phyloP scores from a whole-genome alignment of 2,797 vertebrate genomes.

The Pantherophis vulpinus region DNA sequence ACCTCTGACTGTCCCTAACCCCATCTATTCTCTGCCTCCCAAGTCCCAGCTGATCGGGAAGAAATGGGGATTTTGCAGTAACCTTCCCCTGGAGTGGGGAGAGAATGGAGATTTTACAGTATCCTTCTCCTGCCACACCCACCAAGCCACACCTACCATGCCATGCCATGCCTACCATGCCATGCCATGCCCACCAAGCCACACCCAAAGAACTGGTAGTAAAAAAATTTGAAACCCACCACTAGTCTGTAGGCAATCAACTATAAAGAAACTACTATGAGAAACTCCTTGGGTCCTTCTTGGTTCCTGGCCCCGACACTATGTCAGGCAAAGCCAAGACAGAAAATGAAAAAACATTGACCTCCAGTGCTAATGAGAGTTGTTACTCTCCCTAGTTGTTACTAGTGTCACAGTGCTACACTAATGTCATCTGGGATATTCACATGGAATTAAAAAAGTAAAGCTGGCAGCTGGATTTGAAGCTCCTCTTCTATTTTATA shows the following conservation, averaged over 20 bases:
- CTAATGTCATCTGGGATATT: background rate
- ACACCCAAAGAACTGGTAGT: no score
- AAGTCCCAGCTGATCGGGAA: no score
- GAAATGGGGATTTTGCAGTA: no score
- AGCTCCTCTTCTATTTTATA: background rate
- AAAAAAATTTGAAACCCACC: no score
- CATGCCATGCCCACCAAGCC: no score
- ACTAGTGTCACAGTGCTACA: background rate
- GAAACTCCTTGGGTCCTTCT: background rate
- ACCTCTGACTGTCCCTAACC: no score
- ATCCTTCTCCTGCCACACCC: no score
- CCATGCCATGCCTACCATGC: no score
- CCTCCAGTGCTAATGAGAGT: background rate
- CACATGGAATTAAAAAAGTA: background rate
- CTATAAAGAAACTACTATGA: background rate
- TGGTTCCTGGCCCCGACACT: background rate
- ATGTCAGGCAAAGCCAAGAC: background rate
- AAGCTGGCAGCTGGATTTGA: background rate
- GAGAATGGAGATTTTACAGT: no score
- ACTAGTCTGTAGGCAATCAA: background rate
- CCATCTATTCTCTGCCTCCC: no score
- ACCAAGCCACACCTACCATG: no score
- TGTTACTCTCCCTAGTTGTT: background rate
- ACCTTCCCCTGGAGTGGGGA: no score
- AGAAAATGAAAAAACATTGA: background rate